phyloP scores from a whole-genome alignment of 2,888 invertebrate genomes.

The Drosophila lutescens region DNA sequence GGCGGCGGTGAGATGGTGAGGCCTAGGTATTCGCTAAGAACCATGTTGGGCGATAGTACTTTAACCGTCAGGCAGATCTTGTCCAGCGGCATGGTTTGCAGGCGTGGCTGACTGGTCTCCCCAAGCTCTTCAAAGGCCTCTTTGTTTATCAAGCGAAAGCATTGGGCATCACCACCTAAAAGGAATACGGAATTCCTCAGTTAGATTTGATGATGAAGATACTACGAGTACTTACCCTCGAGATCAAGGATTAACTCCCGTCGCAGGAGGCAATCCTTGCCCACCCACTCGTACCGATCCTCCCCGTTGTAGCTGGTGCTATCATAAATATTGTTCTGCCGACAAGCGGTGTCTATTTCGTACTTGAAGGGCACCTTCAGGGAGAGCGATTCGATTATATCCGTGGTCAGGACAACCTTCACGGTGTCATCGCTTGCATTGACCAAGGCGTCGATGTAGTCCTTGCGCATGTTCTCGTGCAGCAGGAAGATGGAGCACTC shows the following conservation, averaged over 20 bases:
- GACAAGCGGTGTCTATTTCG: constrained; percentile 60
- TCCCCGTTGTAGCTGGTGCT: constrained; percentile 31
- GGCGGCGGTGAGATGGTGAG: constrained; percentile 52
- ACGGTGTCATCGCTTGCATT: constrained; percentile 14
- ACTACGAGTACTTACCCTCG: constrained; percentile 39
- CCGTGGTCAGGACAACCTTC: constrained; percentile 57
- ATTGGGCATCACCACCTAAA: constrained; percentile 18
- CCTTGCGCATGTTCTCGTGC: constrained; percentile 47
- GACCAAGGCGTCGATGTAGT: constrained; percentile 41
- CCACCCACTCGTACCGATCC: constrained; percentile 53
- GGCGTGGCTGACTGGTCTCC: constrained; percentile 11
- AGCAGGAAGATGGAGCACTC: constrained; percentile 46
- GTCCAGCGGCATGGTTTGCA: constrained; percentile 56
- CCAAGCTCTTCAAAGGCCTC: constrained; percentile 28
- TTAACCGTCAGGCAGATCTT: constrained; percentile 60
- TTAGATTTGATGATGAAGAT: neutral
- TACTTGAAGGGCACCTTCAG: constrained; percentile 56
- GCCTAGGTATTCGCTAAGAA: constrained; percentile 60
- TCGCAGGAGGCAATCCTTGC: constrained; percentile 53
- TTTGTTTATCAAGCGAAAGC: constrained; percentile 57
- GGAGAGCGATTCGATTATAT: constrained; percentile 53
- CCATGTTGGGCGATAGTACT: constrained; percentile 45
- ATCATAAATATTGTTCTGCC: constrained; percentile 33
- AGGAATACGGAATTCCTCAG: neutral
- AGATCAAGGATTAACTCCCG: constrained; percentile 45